Conservation (phyloP, 2,113 vertebrate genomes). For the Mustela nigripes region DNA sequence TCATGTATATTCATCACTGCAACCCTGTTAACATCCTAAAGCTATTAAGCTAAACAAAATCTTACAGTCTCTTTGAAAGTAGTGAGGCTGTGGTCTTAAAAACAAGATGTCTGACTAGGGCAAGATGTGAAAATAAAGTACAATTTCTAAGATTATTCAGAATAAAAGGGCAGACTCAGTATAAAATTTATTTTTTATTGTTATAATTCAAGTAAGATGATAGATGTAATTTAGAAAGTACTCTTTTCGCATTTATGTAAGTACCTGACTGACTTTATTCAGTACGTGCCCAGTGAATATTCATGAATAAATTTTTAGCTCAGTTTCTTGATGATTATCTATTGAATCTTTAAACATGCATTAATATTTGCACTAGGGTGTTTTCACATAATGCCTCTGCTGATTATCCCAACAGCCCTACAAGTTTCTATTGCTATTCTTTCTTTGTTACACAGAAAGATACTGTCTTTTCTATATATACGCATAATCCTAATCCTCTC, state of each 20-base stretch:
- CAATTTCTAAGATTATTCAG: neutral
- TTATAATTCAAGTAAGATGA: neutral
- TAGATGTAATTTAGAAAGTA: neutral
- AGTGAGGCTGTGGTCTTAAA: neutral
- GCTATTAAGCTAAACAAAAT: neutral
- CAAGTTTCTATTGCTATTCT: neutral
- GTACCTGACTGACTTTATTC: neutral
- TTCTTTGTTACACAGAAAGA: neutral
- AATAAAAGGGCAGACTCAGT: neutral
- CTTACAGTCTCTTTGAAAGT: neutral
- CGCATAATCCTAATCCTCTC: neutral
- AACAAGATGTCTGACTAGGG: neutral
- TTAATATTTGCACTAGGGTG: neutral
- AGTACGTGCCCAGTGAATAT: neutral
- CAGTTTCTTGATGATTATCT: neutral
- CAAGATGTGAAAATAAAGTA: neutral
- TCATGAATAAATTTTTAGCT: neutral
- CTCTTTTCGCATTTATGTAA: neutral
- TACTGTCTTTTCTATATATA: neutral
- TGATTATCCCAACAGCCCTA: neutral
- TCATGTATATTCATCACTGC: neutral
- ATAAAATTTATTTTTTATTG: neutral
- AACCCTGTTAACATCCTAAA: neutral
- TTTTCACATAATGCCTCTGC: neutral
- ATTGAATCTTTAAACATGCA: neutral